Percentiles rank a stretch among this genome's conserved stretches.
Evolutionary conservation across 2,113 vertebrate genomes (phyloP).

Genomic region (Lethenteron reissneri): DNA sequence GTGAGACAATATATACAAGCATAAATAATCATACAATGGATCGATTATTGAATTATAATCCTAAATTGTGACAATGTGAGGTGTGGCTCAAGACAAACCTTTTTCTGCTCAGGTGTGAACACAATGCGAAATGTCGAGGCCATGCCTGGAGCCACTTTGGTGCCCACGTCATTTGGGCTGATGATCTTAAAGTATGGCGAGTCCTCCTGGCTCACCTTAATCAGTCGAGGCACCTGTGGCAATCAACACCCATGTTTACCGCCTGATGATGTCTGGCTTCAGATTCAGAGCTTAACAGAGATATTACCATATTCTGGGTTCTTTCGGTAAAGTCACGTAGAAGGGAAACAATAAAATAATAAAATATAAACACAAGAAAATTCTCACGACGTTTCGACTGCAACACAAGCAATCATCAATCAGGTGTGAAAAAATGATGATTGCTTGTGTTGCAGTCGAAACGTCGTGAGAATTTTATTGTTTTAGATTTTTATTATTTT

Average conservation of each 20-base stretch:
- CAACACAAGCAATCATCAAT: too few species aligned
- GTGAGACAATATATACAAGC: background rate
- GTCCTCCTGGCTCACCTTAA: slow-evolving; percentile 33
- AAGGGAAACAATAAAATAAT: too few species aligned
- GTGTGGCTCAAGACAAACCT: slow-evolving; percentile 24
- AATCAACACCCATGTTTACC: background rate
- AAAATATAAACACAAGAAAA: too few species aligned
- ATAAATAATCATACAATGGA: slow-evolving; percentile 12
- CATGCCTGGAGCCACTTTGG: slow-evolving; percentile 36
- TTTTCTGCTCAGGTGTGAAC: slow-evolving; percentile 44
- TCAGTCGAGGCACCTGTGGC: slow-evolving; percentile 26
- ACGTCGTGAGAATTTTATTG: too few species aligned
- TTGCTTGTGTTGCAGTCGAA: too few species aligned
- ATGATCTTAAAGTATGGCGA: slow-evolving; percentile 39
- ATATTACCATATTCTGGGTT: too few species aligned
- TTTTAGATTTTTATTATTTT: too few species aligned
- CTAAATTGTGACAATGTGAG: slow-evolving; percentile 9
- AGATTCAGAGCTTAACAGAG: too few species aligned
- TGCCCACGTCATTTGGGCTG: slow-evolving; percentile 17
- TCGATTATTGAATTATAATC: slow-evolving; percentile 16
- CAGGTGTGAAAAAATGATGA: too few species aligned
- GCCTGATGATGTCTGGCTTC: too few species aligned
- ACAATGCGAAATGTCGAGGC: slow-evolving; percentile 24
- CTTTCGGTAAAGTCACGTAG: too few species aligned
- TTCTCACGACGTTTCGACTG: too few species aligned